These are phyloP conservation scores for Carcharodon carcharias DNA, from an alignment of 2,797 vertebrate genomes.

Conservation along the genomic window DNA sequence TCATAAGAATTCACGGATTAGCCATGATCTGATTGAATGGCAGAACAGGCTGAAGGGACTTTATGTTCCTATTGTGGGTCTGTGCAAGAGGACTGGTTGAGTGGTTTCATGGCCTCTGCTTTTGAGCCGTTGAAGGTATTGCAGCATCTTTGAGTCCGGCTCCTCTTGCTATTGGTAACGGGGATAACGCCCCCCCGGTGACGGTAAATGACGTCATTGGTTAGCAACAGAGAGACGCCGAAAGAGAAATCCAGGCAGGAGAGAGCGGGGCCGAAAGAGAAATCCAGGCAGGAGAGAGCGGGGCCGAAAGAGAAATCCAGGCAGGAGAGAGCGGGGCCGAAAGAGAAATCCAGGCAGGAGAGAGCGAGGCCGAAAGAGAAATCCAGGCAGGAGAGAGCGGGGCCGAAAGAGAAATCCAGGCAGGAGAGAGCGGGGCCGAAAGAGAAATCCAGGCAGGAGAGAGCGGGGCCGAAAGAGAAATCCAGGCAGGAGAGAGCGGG, in stretches of 20 bases:
- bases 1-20: too few relatives aligned
- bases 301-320: not conserved
- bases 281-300: too few relatives aligned
- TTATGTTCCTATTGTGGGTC: too few relatives aligned
- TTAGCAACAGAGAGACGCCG: constrained; percentile 20
- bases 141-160: too few relatives aligned
- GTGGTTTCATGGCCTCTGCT: not conserved
- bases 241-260: not conserved
- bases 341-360: not conserved
- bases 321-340: too few relatives aligned
- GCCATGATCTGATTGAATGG: too few relatives aligned
- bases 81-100: not conserved
- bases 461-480: too few relatives aligned
- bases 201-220: not conserved
- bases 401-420: not conserved
- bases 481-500: too few relatives aligned
- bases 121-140: not conserved
- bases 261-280: too few relatives aligned
- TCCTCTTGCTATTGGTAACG: not conserved
- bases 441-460: not conserved
- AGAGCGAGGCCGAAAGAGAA: too few relatives aligned
- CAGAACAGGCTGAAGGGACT: too few relatives aligned
- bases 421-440: not conserved
- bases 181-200: not conserved
- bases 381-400: too few relatives aligned